Conservation (phyloP, 1,140 invertebrate species). For the Pteromalus puparum region DNA sequence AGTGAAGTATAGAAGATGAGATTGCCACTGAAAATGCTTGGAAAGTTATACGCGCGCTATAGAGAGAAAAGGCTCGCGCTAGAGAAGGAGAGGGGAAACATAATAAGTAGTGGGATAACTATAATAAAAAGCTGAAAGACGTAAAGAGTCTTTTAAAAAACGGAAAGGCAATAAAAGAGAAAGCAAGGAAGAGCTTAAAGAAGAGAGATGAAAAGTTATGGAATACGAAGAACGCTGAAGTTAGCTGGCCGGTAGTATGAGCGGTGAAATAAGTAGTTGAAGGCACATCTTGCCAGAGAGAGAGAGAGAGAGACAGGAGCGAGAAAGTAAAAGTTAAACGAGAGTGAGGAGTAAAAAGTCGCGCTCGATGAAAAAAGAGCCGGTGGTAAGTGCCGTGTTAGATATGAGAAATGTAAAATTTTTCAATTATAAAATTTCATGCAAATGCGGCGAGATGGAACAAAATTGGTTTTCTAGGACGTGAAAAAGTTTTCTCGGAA, state of each 20-base stretch:
- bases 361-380: not conserved
- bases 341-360: constrained; percentile 3
- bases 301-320: not conserved
- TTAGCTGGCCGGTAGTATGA: not conserved
- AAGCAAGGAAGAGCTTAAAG: constrained; percentile 33
- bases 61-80: constrained; percentile 14
- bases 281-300: constrained; percentile 5
- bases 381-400: not conserved
- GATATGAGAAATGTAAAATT: constrained; percentile 18
- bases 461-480: not conserved
- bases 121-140: constrained; percentile 53
- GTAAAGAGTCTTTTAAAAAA: constrained; percentile 50
- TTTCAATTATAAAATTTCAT: constrained; percentile 15
- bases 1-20: constrained; percentile 50
- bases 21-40: constrained; percentile 51
- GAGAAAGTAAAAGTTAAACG: constrained; percentile 45
- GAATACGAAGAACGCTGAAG: constrained; percentile 29
- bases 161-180: constrained; percentile 46
- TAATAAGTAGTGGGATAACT: constrained; percentile 50
- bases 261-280: constrained; percentile 33
- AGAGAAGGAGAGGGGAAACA: constrained; percentile 18
- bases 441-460: constrained; percentile 12
- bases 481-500: not conserved
- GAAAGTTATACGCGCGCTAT: constrained; percentile 39
- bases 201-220: constrained; percentile 48